A percentile compares a stretch with the other conserved stretches of the same genome.
phyloP scores from a whole-genome alignment of 2,113 vertebrate genomes.

The Ancistrus triradiatus region DNA sequence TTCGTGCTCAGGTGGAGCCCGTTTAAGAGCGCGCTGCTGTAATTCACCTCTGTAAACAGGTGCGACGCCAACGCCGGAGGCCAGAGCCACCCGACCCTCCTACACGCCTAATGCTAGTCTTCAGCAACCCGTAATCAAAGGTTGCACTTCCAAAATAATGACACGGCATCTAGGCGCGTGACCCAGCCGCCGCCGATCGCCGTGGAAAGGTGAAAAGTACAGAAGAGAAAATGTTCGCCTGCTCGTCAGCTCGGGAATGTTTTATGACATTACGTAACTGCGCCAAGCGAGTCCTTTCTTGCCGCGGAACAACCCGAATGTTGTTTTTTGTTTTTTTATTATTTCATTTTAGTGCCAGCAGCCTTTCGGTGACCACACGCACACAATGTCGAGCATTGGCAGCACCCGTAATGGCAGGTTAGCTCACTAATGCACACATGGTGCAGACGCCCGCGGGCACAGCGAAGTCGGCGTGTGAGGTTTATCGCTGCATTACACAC shows the following conservation, averaged over 20 bases:
- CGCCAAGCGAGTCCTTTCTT: too few species aligned
- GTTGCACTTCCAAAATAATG: conserved; percentile 35
- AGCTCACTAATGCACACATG: neutral
- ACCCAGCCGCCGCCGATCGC: neutral
- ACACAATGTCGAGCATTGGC: neutral
- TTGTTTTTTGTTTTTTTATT: neutral
- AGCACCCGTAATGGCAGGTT: neutral
- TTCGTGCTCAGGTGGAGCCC: too few species aligned
- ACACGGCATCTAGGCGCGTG: conserved; percentile 31
- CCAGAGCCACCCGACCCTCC: neutral
- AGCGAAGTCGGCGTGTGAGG: too few species aligned
- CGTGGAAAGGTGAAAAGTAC: neutral
- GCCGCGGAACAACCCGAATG: too few species aligned
- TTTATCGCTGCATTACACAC: too few species aligned
- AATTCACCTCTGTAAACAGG: conserved; percentile 24
- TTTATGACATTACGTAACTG: too few species aligned
- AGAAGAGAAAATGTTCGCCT: neutral
- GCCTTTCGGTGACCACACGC: neutral
- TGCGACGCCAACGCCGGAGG: conserved; percentile 26
- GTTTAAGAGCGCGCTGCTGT: too few species aligned
- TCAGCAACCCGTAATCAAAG: conserved; percentile 24
- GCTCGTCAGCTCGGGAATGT: neutral
- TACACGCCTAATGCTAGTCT: conserved; percentile 16
- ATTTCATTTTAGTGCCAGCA: neutral
- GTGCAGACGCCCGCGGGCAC: neutral